Evolutionary conservation across 92 coral and sea anemone species (phyloP).

Genomic region (Porites lobata): DNA sequence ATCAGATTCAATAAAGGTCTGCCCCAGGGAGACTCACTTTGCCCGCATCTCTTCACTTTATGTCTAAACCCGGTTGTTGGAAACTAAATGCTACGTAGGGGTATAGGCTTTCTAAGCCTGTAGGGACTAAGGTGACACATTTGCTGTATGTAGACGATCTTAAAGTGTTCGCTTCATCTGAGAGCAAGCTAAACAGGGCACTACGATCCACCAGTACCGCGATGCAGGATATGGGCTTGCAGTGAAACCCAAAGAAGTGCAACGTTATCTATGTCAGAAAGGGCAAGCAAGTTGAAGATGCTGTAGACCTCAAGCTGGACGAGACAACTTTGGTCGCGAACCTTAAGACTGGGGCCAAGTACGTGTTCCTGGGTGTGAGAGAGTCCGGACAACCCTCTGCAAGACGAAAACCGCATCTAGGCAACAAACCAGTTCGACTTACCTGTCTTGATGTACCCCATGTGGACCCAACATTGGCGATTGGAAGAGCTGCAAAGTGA

Average conservation of each 20-base stretch:
- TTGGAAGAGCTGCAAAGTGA: neutral
- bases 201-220: constrained; percentile 35
- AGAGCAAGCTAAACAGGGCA: too few species aligned
- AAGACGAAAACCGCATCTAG: too few species aligned
- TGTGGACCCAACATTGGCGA: too few species aligned
- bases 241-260: constrained; percentile 72
- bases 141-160: constrained; percentile 50
- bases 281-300: constrained; percentile 41
- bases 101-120: constrained; percentile 60
- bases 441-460: too few species aligned
- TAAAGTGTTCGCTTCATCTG: constrained; percentile 42
- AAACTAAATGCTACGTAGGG: constrained; percentile 58
- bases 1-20: constrained; percentile 32
- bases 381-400: too few species aligned
- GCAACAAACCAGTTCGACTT: too few species aligned
- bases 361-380: too few species aligned
- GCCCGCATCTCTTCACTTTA: constrained; percentile 53
- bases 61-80: constrained; percentile 50
- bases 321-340: constrained; percentile 39
- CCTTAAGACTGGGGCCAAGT: constrained; percentile 20
- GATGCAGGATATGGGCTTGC: constrained; percentile 59
- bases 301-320: constrained; percentile 28
- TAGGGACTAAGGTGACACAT: constrained; percentile 47
- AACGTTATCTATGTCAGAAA: constrained; percentile 49
- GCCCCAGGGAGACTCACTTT: constrained; percentile 53